These are phyloP conservation scores for Menidia menidia DNA, from an alignment of 2,797 vertebrate species.

Conservation along the genomic window DNA sequence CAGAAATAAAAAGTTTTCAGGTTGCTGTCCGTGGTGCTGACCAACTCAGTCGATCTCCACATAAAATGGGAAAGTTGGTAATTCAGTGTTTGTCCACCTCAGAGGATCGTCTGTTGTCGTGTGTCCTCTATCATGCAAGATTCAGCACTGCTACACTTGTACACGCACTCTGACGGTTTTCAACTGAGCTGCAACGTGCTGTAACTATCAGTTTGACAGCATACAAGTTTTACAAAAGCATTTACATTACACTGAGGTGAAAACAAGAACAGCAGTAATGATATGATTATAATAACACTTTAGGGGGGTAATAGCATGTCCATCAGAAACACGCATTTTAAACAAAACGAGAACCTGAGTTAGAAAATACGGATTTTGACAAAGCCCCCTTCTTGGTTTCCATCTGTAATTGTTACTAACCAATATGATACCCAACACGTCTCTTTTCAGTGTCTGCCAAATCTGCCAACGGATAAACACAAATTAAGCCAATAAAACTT, in stretches of 20 bases:
- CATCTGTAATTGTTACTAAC: slow-evolving; percentile 63
- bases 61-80: neutral
- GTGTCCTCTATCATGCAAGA: neutral
- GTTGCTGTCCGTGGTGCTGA: slow-evolving; percentile 47
- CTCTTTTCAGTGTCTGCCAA: slow-evolving; percentile 47
- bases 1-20: neutral
- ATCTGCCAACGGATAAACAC: slow-evolving; percentile 15
- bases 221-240: neutral
- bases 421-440: slow-evolving; percentile 72
- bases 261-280: no score
- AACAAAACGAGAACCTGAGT: neutral
- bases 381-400: slow-evolving; percentile 15
- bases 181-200: neutral
- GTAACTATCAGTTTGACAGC: neutral
- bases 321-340: no score
- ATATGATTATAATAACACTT: no score
- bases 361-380: neutral
- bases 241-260: no score
- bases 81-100: neutral
- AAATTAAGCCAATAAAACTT: neutral
- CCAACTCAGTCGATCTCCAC: neutral
- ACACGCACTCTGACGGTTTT: neutral
- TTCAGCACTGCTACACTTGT: neutral
- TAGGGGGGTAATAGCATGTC: no score
- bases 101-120: neutral